Base-by-base conservation (phyloP, 1,140 invertebrate species). In the Melipona quadrifasciata region DNA sequence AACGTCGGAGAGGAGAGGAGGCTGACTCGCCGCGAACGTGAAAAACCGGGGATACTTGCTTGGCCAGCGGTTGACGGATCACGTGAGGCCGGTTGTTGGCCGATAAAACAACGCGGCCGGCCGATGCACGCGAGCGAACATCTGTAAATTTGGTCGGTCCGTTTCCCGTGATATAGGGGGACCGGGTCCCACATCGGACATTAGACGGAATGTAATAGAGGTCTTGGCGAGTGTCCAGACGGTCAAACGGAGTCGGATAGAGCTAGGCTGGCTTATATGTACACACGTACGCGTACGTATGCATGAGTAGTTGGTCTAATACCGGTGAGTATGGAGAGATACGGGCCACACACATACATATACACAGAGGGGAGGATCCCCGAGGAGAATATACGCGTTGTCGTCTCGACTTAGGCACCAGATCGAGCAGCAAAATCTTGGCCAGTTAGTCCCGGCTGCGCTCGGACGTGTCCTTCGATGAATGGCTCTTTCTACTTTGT, bases 201-300 rank as follows among this genome's bases (percentile, higher is more conserved):
- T 92, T 89, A 91, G 90, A 89, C 75, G 88, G 85, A 89, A 91
- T 90, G 86, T 91, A 93, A 93, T 93, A 90, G 91, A 92, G 89
- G 76, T 87, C 82, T 92, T 93, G 92, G 92, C 92, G 67, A 76
- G 39, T 87, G 83, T 92, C 91, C 92, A 93, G 83, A 71, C 79
- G 88, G 86, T 89, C 87, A 83, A 92, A 92, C 80, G 86, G 80
- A 73, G 68, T 57, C 24, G 83, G 61, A 73, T 65, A 53, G 88
- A 53, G 65, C 76, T 64, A 53, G 51, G n/a, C 67, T 5, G n/a
- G 17, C 19, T 34, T n/a, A 14, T 47, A n/a, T 14, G 12, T 39
- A 47, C 39, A 12, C 72, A 86, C 39, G 53, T 78, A 82, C 31
- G 53, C 53, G n/a, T 75, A 57, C 80, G 34, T 82, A 65, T 24